These are phyloP conservation scores for Folsomia manolachei DNA, from an alignment of 2,888 invertebrate species.

Conservation along the genomic window DNA sequence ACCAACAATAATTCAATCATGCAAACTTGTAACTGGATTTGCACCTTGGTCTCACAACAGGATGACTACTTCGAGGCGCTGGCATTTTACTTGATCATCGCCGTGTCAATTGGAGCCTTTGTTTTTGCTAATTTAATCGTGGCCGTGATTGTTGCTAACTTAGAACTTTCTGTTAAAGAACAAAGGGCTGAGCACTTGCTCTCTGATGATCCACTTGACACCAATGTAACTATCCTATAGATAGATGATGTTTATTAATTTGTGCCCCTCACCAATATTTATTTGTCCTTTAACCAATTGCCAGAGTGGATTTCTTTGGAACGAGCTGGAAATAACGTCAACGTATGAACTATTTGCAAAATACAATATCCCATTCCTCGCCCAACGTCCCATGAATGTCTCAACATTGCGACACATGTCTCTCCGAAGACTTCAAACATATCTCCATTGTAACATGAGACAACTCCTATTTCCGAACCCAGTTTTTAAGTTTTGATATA, in stretches of 20 bases:
- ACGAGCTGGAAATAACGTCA: slow-evolving; percentile 35
- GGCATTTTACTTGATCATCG: slow-evolving; percentile 41
- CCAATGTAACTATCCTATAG: slow-evolving; percentile 8
- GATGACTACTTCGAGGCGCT: slow-evolving; percentile 23
- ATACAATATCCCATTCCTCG: slow-evolving; percentile 31
- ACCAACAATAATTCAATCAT: slow-evolving; percentile 39
- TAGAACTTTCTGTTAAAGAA: slow-evolving; percentile 46
- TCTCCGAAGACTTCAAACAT: slow-evolving; percentile 31
- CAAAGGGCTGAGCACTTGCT: slow-evolving; percentile 37
- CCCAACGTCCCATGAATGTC: slow-evolving; percentile 42
- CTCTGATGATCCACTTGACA: slow-evolving; percentile 39
- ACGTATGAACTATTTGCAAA: slow-evolving; percentile 35
- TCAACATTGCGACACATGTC: slow-evolving; percentile 32
- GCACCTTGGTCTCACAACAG: slow-evolving; percentile 2
- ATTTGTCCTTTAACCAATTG: neutral
- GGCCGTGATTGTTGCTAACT: slow-evolving; percentile 47
- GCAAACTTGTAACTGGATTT: neutral
- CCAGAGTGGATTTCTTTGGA: neutral
- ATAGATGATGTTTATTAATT: too few species aligned
- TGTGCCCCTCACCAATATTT: neutral
- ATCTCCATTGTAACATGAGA: slow-evolving; percentile 36
- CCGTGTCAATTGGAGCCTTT: slow-evolving; percentile 46
- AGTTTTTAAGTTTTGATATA: too few species aligned
- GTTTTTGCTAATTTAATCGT: slow-evolving; percentile 50
- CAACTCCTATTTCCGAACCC: neutral